These are phyloP conservation scores for Anoplius nigerrimus DNA, from an alignment of 2,888 invertebrate species.

Conservation along the genomic window DNA sequence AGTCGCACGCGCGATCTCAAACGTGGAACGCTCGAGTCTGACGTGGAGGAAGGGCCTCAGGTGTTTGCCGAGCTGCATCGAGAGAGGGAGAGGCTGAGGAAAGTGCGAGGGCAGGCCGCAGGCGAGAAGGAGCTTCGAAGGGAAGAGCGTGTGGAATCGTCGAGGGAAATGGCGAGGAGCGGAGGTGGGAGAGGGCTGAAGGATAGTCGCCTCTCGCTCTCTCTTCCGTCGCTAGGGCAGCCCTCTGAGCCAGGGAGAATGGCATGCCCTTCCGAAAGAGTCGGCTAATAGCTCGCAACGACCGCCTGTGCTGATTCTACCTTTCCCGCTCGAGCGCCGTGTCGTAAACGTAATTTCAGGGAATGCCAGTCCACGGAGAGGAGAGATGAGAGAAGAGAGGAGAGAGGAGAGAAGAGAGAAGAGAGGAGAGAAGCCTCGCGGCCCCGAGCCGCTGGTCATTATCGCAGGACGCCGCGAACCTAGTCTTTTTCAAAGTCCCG, in stretches of 20 bases:
- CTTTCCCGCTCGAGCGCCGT: constrained; percentile 8
- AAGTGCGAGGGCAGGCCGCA: background rate
- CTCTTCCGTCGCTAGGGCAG: background rate
- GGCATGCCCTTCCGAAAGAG: constrained; percentile 10
- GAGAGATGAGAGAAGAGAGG: background rate
- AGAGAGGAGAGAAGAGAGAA: background rate
- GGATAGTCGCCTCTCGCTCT: background rate
- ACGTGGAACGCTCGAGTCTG: constrained; percentile 9
- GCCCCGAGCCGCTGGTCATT: too few species aligned
- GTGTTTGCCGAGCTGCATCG: background rate
- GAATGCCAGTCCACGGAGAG: constrained; percentile 7
- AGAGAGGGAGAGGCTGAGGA: background rate
- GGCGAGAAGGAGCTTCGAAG: background rate
- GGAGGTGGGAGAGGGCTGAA: background rate
- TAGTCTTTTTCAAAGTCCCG: too few species aligned
- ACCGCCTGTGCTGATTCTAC: constrained; percentile 9
- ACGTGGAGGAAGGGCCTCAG: background rate
- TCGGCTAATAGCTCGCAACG: constrained; percentile 20
- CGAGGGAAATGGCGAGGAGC: background rate
- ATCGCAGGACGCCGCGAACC: too few species aligned
- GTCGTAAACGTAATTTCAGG: constrained; percentile 25
- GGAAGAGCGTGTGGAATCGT: background rate
- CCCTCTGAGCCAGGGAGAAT: background rate
- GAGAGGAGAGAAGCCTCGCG: background rate
- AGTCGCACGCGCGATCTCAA: constrained; percentile 38